Percentiles rank a stretch among this genome's conserved stretches.
phyloP scores from a whole-genome alignment of 2,797 vertebrate genomes.

The Propithecus perrieri region DNA sequence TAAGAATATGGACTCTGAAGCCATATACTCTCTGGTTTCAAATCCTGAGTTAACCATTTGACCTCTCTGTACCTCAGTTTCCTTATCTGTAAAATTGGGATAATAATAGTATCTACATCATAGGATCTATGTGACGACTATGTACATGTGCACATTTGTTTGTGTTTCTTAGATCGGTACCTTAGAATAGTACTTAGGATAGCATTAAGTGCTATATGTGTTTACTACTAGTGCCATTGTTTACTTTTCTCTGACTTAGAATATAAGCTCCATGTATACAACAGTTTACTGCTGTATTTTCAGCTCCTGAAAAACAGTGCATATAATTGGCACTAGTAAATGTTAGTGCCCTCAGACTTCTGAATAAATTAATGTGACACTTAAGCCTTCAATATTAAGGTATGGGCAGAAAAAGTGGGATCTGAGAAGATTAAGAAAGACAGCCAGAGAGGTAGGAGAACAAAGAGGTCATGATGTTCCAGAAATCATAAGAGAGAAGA shows the following conservation, averaged over 20 bases:
- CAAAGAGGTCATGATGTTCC: neutral
- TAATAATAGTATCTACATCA: constrained; percentile 16
- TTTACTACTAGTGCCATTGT: neutral
- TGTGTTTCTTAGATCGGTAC: constrained; percentile 23
- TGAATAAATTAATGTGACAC: constrained; percentile 52
- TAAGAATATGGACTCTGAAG: constrained; percentile 39
- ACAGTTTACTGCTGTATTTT: constrained; percentile 29
- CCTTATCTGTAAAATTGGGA: constrained; percentile 17
- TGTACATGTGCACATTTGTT: neutral
- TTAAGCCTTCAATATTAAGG: constrained; percentile 55
- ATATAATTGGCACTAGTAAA: constrained; percentile 26
- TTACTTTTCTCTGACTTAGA: constrained; percentile 55
- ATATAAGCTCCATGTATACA: neutral
- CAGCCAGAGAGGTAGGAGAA: neutral
- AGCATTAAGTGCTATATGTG: neutral
- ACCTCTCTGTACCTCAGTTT: neutral
- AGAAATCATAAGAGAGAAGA: neutral
- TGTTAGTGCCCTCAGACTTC: neutral
- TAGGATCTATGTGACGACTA: constrained; percentile 42
- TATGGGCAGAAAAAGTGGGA: neutral
- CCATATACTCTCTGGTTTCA: constrained; percentile 5
- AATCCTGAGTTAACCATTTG: constrained; percentile 31
- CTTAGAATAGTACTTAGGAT: constrained; percentile 24
- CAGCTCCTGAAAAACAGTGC: neutral
- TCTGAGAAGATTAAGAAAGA: constrained; percentile 47